These are phyloP conservation scores for Sebastes schlegelii DNA, from an alignment of 2,113 vertebrate species.

Conservation along the genomic window DNA sequence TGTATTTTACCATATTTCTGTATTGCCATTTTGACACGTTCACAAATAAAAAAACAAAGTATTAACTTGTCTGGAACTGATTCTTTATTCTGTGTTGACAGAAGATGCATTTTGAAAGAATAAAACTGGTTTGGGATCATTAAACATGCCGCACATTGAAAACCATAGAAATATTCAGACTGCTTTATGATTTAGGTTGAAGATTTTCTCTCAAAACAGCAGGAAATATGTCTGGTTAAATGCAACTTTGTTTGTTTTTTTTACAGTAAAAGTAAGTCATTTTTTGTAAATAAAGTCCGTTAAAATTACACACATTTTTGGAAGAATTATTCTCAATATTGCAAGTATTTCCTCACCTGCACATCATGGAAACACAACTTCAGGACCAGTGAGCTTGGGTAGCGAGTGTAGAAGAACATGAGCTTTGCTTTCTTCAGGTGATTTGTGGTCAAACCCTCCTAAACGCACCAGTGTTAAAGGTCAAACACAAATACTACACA, in stretches of 20 bases:
- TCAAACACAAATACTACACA: slow-evolving; percentile 1
- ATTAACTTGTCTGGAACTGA: background rate
- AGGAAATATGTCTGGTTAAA: background rate
- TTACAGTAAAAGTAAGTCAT: background rate
- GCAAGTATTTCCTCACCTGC: slow-evolving; percentile 82
- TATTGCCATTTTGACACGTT: background rate
- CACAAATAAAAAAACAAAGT: slow-evolving; percentile 26
- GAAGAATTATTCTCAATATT: background rate
- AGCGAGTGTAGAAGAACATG: slow-evolving; percentile 95
- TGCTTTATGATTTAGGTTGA: background rate
- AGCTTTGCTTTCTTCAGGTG: slow-evolving; percentile 96
- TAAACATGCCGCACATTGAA: background rate
- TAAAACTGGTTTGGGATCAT: background rate
- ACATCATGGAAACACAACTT: slow-evolving; percentile 91
- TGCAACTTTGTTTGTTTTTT: background rate
- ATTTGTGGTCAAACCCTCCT: slow-evolving; percentile 89
- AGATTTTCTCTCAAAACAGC: background rate
- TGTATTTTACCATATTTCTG: slow-evolving; percentile 9
- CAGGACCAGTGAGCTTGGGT: slow-evolving; percentile 91
- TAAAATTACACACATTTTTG: background rate
- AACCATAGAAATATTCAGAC: too few relatives aligned
- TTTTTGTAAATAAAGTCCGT: background rate
- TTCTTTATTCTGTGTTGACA: slow-evolving; percentile 9
- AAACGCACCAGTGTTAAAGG: slow-evolving; percentile 84
- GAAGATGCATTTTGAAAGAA: background rate